Evolutionary conservation across 2,888 invertebrate species (phyloP).

Genomic region (Caenorhabditis virilis): DNA sequence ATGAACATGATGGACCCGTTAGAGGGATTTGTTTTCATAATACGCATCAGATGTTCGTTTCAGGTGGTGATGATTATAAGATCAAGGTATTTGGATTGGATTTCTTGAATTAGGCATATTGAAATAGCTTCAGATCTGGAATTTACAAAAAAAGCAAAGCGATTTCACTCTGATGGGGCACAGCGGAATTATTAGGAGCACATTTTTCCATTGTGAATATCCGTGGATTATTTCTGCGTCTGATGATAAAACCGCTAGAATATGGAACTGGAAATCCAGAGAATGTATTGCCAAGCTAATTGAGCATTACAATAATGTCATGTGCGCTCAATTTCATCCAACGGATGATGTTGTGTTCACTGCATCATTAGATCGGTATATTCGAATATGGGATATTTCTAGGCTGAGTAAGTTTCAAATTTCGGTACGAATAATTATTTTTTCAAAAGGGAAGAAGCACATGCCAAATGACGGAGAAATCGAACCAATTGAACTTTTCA

Average conservation of each 20-base stretch:
- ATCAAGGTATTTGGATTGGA: conserved; percentile 80
- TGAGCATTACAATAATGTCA: conserved; percentile 99
- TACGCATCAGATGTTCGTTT: conserved; percentile 97
- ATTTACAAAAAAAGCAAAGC: conserved; percentile 94
- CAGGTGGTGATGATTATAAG: conserved; percentile 99
- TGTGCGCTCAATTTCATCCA: conserved; percentile 98
- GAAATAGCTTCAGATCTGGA: conserved; percentile 88
- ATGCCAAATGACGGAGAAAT: conserved; percentile 86
- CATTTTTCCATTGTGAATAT: conserved; percentile 85
- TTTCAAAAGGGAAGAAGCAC: conserved; percentile 79
- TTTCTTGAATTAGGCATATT: conserved; percentile 87
- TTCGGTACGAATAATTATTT: no score
- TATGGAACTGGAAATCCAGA: conserved; percentile 99
- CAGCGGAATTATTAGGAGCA: conserved; percentile 96
- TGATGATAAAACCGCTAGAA: conserved; percentile 97
- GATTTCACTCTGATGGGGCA: conserved; percentile 95
- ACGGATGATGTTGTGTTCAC: conserved; percentile 94
- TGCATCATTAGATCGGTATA: conserved; percentile 95
- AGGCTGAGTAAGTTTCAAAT: conserved; percentile 52
- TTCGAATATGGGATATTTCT: conserved; percentile 96
- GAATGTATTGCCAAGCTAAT: conserved; percentile 77
- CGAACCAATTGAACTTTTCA: conserved; percentile 87
- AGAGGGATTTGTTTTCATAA: conserved; percentile 96
- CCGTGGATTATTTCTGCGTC: conserved; percentile 99
- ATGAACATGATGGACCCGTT: conserved; percentile 98